phyloP scores from a whole-genome alignment of 2,113 vertebrate species.

The Apteryx mantelli region DNA sequence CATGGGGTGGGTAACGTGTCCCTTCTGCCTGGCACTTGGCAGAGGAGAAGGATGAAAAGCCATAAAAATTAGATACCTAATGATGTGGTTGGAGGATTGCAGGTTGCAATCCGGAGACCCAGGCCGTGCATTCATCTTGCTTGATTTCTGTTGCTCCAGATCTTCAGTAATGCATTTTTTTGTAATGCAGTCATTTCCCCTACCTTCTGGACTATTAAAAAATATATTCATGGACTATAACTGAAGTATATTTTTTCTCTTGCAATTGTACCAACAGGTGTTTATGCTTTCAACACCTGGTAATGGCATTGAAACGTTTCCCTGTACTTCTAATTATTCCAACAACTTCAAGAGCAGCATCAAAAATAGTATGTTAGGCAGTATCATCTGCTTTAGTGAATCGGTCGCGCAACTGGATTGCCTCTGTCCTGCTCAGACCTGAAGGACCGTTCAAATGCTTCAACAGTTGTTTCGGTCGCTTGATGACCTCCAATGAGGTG shows the following conservation, averaged over 20 bases:
- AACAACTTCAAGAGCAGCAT: background rate
- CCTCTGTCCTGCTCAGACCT: background rate
- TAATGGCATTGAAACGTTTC: background rate
- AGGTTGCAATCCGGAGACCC: background rate
- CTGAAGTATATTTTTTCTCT: background rate
- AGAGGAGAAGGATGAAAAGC: background rate
- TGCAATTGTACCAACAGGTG: background rate
- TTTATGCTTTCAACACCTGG: background rate
- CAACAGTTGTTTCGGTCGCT: background rate
- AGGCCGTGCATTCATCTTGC: background rate
- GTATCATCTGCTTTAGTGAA: background rate
- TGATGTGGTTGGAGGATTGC: background rate
- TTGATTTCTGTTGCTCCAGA: fast-evolving
- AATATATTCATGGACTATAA: background rate
- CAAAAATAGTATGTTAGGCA: background rate
- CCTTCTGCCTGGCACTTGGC: background rate
- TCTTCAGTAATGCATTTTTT: background rate
- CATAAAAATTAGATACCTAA: background rate
- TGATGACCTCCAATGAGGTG: background rate
- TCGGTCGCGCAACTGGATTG: background rate
- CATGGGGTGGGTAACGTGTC: background rate
- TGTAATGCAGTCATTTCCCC: background rate
- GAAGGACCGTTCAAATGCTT: background rate
- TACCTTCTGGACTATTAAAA: background rate
- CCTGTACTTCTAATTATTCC: background rate